phyloP scores from a whole-genome alignment of 2,113 vertebrate species.

The Mus spicilegus region DNA sequence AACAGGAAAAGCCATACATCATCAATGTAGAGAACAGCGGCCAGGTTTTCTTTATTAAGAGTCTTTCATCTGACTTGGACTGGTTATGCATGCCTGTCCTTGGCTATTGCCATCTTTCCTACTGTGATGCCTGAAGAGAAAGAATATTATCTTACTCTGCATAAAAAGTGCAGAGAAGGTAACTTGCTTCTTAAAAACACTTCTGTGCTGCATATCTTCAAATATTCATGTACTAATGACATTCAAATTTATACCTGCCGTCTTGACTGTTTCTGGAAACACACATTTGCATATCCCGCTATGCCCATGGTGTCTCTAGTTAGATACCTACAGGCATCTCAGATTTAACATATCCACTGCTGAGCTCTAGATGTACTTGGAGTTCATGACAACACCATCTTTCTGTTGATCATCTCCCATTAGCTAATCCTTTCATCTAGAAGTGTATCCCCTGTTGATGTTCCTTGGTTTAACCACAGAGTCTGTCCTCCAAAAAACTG shows the following conservation, averaged over 20 bases:
- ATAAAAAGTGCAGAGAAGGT: conserved; percentile 1
- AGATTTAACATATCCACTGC: background rate
- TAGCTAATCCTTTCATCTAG: background rate
- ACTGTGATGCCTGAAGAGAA: background rate
- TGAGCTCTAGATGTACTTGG: background rate
- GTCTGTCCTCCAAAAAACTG: background rate
- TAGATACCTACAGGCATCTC: background rate
- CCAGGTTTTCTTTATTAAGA: background rate
- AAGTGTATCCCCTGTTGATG: background rate
- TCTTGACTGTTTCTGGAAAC: conserved; percentile 20
- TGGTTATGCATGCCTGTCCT: background rate
- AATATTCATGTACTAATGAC: conserved; percentile 18
- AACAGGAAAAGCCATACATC: background rate
- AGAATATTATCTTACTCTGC: conserved; percentile 16
- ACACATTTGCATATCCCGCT: background rate
- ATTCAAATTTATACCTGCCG: conserved; percentile 25
- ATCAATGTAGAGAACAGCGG: background rate
- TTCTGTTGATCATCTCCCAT: background rate
- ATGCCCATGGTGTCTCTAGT: background rate
- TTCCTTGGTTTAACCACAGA: background rate
- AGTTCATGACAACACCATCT: background rate
- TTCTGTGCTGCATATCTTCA: conserved; percentile 6
- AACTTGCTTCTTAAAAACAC: background rate
- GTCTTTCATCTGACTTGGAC: background rate
- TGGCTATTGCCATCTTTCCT: background rate